A percentile compares a stretch with the other conserved stretches of the same genome.
Evolutionary conservation across 1,140 invertebrate species (phyloP).

Genomic region (Oedothorax gibbosus): DNA sequence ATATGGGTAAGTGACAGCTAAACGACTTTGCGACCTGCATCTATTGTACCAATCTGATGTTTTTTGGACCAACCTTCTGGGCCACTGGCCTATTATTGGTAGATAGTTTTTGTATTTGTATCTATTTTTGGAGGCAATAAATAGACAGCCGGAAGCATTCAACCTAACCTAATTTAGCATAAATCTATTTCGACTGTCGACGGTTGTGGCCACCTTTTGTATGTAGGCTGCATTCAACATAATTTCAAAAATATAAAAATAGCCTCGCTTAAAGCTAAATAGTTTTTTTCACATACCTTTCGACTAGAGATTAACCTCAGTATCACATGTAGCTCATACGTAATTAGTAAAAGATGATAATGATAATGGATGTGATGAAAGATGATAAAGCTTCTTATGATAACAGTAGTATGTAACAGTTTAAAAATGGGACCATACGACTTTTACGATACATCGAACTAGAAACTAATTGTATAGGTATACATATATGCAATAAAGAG

Average conservation of each 20-base stretch:
- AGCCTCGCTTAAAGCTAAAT: not conserved
- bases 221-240: no score
- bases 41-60: no score
- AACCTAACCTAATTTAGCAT: no score
- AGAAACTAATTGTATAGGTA: constrained; percentile 35
- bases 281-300: constrained; percentile 20
- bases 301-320: constrained; percentile 54
- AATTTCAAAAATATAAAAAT: constrained; percentile 5
- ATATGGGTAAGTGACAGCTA: no score
- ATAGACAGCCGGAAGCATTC: no score
- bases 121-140: no score
- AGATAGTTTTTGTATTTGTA: no score
- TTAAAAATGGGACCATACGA: constrained; percentile 38
- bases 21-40: no score
- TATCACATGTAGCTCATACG: constrained; percentile 51
- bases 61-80: no score
- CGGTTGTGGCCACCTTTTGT: no score
- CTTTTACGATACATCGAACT: constrained; percentile 15
- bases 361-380: constrained; percentile 17
- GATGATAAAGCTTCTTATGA: not conserved
- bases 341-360: constrained; percentile 29
- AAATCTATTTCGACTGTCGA: no score
- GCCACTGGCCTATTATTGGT: no score
- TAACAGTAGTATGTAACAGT: constrained; percentile 9
- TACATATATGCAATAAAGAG: constrained; percentile 5